Percentiles rank a stretch among this genome's conserved stretches.
These are phyloP conservation scores for Lysandra bellargus DNA, from an alignment of 2,888 invertebrate genomes.

Conservation along the genomic window DNA sequence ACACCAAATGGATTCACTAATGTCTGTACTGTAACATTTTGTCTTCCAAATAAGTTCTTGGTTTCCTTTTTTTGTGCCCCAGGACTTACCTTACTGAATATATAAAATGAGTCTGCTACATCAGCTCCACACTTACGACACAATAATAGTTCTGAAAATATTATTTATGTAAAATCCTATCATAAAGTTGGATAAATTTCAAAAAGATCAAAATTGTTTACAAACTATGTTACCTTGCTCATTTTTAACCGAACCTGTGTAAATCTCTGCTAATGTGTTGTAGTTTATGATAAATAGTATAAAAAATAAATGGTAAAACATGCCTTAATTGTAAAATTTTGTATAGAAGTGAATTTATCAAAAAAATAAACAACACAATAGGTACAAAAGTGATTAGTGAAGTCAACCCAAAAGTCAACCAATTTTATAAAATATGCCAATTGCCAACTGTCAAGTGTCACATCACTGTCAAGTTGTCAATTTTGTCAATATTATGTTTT, in stretches of 20 bases:
- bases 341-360: background rate
- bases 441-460: too few species aligned
- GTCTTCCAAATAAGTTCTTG: conserved; percentile 76
- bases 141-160: conserved; percentile 74
- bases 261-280: conserved; percentile 48
- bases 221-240: conserved; percentile 42
- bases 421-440: too few species aligned
- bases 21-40: conserved; percentile 78
- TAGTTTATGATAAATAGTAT: conserved; percentile 49
- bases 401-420: background rate
- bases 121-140: conserved; percentile 82
- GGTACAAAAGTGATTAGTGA: background rate
- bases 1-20: conserved; percentile 79
- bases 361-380: background rate
- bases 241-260: conserved; percentile 38
- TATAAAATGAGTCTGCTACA: conserved; percentile 76
- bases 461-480: background rate
- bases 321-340: conserved; percentile 46
- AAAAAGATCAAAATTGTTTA: background rate
- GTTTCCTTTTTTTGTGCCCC: conserved; percentile 68
- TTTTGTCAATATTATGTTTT: background rate
- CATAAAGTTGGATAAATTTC: background rate
- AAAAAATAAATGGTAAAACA: conserved; percentile 54
- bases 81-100: conserved; percentile 76
- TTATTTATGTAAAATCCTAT: background rate